Evolutionary conservation across 2,888 invertebrate genomes (phyloP).

Genomic region (Frankliniella fusca): DNA sequence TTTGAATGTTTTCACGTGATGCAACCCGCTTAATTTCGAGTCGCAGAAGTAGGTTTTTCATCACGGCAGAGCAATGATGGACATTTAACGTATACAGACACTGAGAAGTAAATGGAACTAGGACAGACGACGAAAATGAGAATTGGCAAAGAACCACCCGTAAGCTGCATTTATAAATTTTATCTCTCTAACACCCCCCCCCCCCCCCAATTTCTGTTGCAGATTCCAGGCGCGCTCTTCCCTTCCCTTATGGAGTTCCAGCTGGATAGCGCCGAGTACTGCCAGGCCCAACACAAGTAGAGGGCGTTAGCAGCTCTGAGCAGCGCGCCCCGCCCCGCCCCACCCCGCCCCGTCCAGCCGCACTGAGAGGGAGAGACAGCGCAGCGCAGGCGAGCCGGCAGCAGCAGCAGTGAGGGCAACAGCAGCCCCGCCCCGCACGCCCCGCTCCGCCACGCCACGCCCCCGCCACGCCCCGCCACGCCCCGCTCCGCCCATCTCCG

Average conservation of each 20-base stretch:
- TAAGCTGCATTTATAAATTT: no score
- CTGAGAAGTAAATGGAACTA: no score
- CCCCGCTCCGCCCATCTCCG: neutral
- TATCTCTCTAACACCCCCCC: neutral
- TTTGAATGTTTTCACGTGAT: no score
- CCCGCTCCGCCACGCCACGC: neutral
- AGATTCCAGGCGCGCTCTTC: constrained; percentile 84
- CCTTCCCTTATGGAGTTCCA: constrained; percentile 97
- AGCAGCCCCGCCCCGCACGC: neutral
- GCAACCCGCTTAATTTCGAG: no score
- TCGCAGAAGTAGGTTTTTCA: no score
- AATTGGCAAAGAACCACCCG: no score
- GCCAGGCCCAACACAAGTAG: constrained; percentile 98
- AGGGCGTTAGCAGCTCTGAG: constrained; percentile 39
- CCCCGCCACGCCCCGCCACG: neutral
- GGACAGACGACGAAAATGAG: no score
- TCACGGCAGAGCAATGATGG: no score
- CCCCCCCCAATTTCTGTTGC: constrained; percentile 47
- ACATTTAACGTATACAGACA: no score
- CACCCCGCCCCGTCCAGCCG: neutral
- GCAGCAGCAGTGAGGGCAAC: neutral
- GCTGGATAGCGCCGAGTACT: constrained; percentile 97
- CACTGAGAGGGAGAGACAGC: neutral
- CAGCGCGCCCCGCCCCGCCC: neutral
- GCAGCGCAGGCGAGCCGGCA: neutral